Conservation (phyloP, 2,797 vertebrate genomes). For the Calcarius lapponicus region DNA sequence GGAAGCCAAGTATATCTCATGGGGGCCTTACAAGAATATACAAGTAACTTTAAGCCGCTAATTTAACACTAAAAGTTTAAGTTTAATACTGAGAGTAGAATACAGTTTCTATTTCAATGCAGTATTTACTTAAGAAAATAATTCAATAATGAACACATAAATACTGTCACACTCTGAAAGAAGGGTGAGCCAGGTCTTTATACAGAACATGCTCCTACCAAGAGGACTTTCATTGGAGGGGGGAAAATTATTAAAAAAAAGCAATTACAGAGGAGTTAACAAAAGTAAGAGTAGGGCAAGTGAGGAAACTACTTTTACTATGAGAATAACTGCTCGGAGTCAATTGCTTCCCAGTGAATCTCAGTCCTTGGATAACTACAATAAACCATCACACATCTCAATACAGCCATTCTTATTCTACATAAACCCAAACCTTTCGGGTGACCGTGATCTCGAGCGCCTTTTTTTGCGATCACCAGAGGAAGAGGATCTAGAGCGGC, state of each 20-base stretch:
- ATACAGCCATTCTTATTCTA: slow-evolving; percentile 92
- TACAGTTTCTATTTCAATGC: neutral
- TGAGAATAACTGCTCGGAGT: slow-evolving; percentile 38
- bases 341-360: slow-evolving; percentile 32
- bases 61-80: neutral
- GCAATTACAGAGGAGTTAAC: neutral
- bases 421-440: slow-evolving; percentile 99
- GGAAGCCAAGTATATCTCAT: slow-evolving; percentile 42
- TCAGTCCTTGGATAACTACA: neutral
- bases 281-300: neutral
- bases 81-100: neutral
- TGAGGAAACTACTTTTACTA: slow-evolving; percentile 13
- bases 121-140: neutral
- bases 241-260: neutral
- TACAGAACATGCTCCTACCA: neutral
- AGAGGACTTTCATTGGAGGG: neutral
- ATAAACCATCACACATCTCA: slow-evolving; percentile 47
- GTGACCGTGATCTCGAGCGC: slow-evolving; percentile 97
- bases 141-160: neutral
- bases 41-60: neutral
- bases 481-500: slow-evolving; percentile 95
- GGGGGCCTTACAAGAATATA: neutral
- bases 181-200: neutral
- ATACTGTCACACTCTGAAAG: slow-evolving; percentile 22
- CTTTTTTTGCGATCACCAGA: slow-evolving; percentile 97